Evolutionary conservation across 2,797 vertebrate species (phyloP).

Genomic region (Cynopterus sphinx): DNA sequence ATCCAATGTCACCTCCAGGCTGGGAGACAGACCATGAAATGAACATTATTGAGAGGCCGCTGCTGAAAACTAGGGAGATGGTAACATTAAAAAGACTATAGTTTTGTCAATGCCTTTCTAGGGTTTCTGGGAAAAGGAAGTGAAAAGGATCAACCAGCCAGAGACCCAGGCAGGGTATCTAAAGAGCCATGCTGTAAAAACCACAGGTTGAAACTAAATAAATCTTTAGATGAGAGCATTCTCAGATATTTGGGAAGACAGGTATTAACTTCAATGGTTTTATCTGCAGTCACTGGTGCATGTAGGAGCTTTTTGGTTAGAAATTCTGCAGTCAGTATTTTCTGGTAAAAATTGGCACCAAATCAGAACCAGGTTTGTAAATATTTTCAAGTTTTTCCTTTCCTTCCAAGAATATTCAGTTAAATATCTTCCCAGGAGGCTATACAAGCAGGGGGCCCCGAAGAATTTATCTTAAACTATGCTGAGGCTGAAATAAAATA

Average conservation of each 20-base stretch:
- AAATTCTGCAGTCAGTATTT: slow-evolving; percentile 37
- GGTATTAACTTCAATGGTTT: not conserved
- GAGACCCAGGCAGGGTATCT: not conserved
- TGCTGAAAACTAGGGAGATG: not conserved
- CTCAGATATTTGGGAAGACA: not conserved
- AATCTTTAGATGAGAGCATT: not conserved
- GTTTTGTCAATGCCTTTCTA: not conserved
- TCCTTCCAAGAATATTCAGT: not conserved
- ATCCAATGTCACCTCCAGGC: not conserved
- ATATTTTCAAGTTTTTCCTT: not conserved
- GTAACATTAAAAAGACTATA: not conserved
- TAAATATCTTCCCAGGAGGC: not conserved
- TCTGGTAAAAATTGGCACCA: slow-evolving; percentile 28
- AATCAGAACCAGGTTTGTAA: slow-evolving; percentile 25
- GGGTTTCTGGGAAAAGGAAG: slow-evolving; percentile 11
- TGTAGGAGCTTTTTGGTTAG: not conserved
- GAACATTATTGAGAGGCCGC: not conserved
- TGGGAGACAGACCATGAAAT: not conserved
- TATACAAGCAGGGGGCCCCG: not conserved
- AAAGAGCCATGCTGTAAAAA: not conserved
- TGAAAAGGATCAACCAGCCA: not conserved
- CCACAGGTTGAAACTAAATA: not conserved
- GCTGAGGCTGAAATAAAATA: not conserved
- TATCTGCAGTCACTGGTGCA: not conserved
- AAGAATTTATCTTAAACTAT: not conserved